Evolutionary conservation across 2,888 invertebrate species (phyloP).

Genomic region (Kuschelorhynchus macadamiae): DNA sequence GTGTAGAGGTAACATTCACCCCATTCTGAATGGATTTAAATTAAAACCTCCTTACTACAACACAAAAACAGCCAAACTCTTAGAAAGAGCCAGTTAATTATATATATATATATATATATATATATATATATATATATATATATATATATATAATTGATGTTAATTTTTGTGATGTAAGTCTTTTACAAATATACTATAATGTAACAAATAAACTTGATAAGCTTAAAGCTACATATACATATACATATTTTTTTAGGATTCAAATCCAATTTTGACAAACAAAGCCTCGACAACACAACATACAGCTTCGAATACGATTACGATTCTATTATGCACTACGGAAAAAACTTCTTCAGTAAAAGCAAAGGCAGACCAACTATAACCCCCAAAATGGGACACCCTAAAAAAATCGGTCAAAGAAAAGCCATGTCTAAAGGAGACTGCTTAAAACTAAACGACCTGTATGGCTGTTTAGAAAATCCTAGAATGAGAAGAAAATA

Average conservation of each 20-base stretch:
- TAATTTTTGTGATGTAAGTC: too few species aligned
- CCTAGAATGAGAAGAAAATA: slow-evolving; percentile 70
- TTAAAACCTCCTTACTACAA: too few species aligned
- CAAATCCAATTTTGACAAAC: slow-evolving; percentile 76
- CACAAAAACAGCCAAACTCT: too few species aligned
- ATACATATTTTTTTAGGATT: slow-evolving; percentile 69
- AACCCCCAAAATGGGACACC: slow-evolving; percentile 72
- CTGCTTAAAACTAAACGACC: slow-evolving; percentile 77
- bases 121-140: too few species aligned
- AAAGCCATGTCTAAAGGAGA: slow-evolving; percentile 77
- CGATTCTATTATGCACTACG: slow-evolving; percentile 86
- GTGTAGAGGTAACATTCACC: too few species aligned
- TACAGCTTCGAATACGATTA: slow-evolving; percentile 82
- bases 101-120: too few species aligned
- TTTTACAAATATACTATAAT: too few species aligned
- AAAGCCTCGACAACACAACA: slow-evolving; percentile 75
- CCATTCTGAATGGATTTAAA: too few species aligned
- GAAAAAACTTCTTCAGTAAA: slow-evolving; percentile 76
- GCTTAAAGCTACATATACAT: too few species aligned
- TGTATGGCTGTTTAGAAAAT: slow-evolving; percentile 75
- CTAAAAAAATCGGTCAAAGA: slow-evolving; percentile 74
- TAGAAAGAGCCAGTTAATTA: too few species aligned
- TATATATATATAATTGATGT: too few species aligned
- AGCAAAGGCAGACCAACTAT: slow-evolving; percentile 75
- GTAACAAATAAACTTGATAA: too few species aligned